Conservation (phyloP, 2,113 vertebrate species). For the Amphiprion percula region DNA sequence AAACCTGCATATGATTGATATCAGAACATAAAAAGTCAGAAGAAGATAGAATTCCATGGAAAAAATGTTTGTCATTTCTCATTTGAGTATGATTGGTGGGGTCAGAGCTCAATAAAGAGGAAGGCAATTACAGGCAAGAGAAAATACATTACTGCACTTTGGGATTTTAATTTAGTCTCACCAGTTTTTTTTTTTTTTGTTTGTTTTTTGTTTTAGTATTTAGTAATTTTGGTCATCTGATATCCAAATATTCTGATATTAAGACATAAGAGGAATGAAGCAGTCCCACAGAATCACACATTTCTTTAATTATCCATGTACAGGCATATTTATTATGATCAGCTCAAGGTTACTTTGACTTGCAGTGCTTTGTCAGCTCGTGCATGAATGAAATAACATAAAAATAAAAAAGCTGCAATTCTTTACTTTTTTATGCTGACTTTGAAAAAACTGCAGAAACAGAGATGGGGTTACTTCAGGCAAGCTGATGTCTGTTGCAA, state of each 20-base stretch:
- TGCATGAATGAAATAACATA: slow-evolving; percentile 1
- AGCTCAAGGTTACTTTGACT: slow-evolving; percentile 32
- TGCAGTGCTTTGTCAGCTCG: slow-evolving; percentile 42
- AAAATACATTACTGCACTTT: too few relatives aligned
- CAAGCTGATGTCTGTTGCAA: slow-evolving; percentile 9
- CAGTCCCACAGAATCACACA: not conserved
- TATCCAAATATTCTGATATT: too few relatives aligned
- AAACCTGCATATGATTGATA: slow-evolving; percentile 2
- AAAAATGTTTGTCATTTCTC: slow-evolving; percentile 26
- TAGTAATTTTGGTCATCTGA: too few relatives aligned
- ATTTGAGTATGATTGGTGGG: slow-evolving; percentile 17
- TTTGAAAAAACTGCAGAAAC: slow-evolving; percentile 31
- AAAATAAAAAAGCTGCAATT: slow-evolving; percentile 25
- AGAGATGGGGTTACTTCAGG: slow-evolving; percentile 10
- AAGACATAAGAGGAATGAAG: too few relatives aligned
- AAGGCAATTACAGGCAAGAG: slow-evolving; percentile 20
- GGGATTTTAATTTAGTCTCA: too few relatives aligned
- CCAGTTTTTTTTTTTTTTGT: too few relatives aligned
- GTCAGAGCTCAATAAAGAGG: slow-evolving; percentile 22
- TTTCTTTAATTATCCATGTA: not conserved
- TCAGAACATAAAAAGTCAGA: not conserved
- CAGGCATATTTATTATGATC: slow-evolving; percentile 25
- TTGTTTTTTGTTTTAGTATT: too few relatives aligned
- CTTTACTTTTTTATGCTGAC: slow-evolving; percentile 35
- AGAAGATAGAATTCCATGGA: slow-evolving; percentile 16